Base-by-base conservation (phyloP, 2,113 vertebrate genomes). In the Acrocephalus arundinaceus region DNA sequence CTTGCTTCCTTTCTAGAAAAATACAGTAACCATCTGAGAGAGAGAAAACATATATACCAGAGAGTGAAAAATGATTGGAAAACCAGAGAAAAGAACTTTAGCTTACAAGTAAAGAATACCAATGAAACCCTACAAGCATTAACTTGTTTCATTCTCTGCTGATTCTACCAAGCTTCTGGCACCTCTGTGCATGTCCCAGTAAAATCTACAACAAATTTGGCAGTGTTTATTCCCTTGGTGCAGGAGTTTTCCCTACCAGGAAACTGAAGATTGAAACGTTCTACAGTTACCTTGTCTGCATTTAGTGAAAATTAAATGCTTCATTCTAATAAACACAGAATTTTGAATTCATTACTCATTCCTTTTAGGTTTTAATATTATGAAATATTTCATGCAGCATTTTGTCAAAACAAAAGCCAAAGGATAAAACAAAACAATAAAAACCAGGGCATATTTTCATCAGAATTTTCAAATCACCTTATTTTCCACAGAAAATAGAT, bases 341-440 rank as follows among this genome's bases (percentile, higher is more conserved):
- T 76, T 90, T 85, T 43, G 12, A 82, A 91, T 51, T 55, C 37
- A 87, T 82, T 67, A 63, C 13, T 41, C 15, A 68, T 63, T 85
- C 22, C 15, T 82, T 89, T 90, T 57, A 52, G 6, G 13, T 54
- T 90, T 76, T 86, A 94, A 43, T 80, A 82, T 73, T 70, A 76
- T 54, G 8, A 93, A 87, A 70, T 59, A 77, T 33, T 77, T 77
- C 28, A 66, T 18, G 10, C 9, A 59, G 23, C 8, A 30, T 84
- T 96, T 93, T 93, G 59, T 88, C 82, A 92, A 88, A 95, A 90
- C 20, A 79, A 68, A 80, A 33, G 79, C n/a, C 57, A 45, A 35
- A 87, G 43, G 27, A 81, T 19, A 58, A 81, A 82, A 49, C 22
- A 87, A 82, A 41, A 48, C 37, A 76, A 75, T 5, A 61, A 19